A percentile compares a stretch with the other conserved stretches of the same genome.
phyloP scores from a whole-genome alignment of 2,113 vertebrate species.

The Regulus satrapa region DNA sequence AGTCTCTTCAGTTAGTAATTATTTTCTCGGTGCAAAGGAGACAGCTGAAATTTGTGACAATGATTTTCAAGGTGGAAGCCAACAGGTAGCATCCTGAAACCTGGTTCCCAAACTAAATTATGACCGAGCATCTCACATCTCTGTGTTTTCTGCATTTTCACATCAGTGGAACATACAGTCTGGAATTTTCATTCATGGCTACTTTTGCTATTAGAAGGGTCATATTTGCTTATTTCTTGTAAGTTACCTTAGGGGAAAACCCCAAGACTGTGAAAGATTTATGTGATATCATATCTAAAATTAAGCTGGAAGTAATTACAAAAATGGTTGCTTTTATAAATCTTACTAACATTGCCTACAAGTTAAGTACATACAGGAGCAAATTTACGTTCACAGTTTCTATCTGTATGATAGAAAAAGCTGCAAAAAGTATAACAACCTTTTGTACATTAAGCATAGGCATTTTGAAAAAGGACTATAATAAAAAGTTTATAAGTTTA shows the following conservation, averaged over 20 bases:
- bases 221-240: not conserved
- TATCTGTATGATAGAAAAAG: not conserved
- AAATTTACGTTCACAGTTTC: not conserved
- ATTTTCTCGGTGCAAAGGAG: not conserved
- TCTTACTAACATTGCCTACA: not conserved
- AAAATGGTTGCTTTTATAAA: not conserved
- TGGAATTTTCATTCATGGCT: not conserved
- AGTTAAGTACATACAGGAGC: not conserved
- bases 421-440: not conserved
- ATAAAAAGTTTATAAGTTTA: conserved; percentile 24
- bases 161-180: not conserved
- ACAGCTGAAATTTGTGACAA: not conserved
- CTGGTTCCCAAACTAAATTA: not conserved
- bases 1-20: not conserved
- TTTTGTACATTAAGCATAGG: not conserved
- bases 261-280: not conserved
- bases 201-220: not conserved
- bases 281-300: not conserved
- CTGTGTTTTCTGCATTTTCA: not conserved
- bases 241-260: not conserved
- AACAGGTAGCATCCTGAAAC: not conserved
- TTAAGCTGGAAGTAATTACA: not conserved
- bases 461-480: not conserved
- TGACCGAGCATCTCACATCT: not conserved
- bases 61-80: not conserved